Conservation (phyloP, 2,888 invertebrate genomes). For the Gerris lacustris region DNA sequence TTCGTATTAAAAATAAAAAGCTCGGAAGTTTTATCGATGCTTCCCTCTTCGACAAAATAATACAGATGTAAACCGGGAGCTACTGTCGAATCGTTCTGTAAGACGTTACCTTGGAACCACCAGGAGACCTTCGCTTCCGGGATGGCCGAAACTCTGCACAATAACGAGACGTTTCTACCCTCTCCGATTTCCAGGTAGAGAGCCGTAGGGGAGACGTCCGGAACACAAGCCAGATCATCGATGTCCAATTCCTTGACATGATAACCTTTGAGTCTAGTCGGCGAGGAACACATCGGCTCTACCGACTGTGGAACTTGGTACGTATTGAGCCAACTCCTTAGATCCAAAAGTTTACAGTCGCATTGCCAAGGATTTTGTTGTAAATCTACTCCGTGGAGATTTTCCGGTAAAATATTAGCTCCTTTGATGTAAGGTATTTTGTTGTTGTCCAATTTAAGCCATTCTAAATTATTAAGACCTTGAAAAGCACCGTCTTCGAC, state of each 20-base stretch:
- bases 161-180: conserved; percentile 67
- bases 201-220: conserved; percentile 62
- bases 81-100: conserved; percentile 60
- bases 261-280: conserved; percentile 52
- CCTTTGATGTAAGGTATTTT: conserved; percentile 59
- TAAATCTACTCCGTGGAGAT: conserved; percentile 64
- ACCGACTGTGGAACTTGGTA: conserved; percentile 64
- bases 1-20: conserved; percentile 65
- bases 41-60: conserved; percentile 59
- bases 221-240: conserved; percentile 67
- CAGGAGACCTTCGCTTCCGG: conserved; percentile 72
- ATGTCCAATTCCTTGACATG: conserved; percentile 54
- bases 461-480: conserved; percentile 67
- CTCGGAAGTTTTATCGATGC: conserved; percentile 62
- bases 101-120: conserved; percentile 69
- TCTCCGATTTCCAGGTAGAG: conserved; percentile 64
- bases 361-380: conserved; percentile 83
- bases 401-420: conserved; percentile 57
- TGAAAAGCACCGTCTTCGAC: conserved; percentile 70
- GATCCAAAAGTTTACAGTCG: conserved; percentile 65
- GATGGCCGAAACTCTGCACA: conserved; percentile 66
- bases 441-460: conserved; percentile 74
- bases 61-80: conserved; percentile 54
- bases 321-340: conserved; percentile 64
- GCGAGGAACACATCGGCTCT: conserved; percentile 64